A percentile compares a stretch with the other conserved stretches of the same genome.
These are phyloP conservation scores for Rhinichthys klamathensis DNA, from an alignment of 2,113 vertebrate species.

Conservation along the genomic window DNA sequence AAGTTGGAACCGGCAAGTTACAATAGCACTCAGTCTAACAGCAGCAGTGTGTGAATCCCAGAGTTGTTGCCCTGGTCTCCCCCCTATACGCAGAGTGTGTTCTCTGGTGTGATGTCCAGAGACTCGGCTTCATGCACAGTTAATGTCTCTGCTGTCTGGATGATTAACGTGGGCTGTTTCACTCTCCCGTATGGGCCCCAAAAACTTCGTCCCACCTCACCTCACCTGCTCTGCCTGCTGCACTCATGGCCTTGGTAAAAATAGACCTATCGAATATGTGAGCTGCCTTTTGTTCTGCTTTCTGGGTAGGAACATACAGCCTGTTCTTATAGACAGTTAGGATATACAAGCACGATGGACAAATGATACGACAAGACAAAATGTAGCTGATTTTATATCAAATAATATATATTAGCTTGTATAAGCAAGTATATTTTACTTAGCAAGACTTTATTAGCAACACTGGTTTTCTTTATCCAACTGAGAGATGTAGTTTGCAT, in stretches of 20 bases:
- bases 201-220: conserved; percentile 67
- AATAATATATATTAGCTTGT: background rate
- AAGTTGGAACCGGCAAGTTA: conserved; percentile 27
- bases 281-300: conserved; percentile 59
- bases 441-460: no score
- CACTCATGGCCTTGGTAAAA: conserved; percentile 75
- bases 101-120: conserved; percentile 65
- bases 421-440: background rate
- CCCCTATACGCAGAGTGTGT: conserved; percentile 50
- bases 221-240: conserved; percentile 67
- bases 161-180: conserved; percentile 74
- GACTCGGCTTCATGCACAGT: conserved; percentile 74
- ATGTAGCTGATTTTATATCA: background rate
- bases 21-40: conserved; percentile 44
- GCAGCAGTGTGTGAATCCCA: conserved; percentile 54
- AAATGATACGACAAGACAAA: conserved; percentile 4
- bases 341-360: conserved; percentile 42
- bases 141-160: conserved; percentile 77
- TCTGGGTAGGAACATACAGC: conserved; percentile 50
- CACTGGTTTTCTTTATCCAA: no score
- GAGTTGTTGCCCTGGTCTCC: conserved; percentile 47
- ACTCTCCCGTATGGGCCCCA: conserved; percentile 67
- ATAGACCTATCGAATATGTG: conserved; percentile 66
- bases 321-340: conserved; percentile 55
- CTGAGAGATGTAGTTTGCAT: no score